Evolutionary conservation across 1,140 invertebrate genomes (phyloP).

Genomic region (Heliothis virescens): DNA sequence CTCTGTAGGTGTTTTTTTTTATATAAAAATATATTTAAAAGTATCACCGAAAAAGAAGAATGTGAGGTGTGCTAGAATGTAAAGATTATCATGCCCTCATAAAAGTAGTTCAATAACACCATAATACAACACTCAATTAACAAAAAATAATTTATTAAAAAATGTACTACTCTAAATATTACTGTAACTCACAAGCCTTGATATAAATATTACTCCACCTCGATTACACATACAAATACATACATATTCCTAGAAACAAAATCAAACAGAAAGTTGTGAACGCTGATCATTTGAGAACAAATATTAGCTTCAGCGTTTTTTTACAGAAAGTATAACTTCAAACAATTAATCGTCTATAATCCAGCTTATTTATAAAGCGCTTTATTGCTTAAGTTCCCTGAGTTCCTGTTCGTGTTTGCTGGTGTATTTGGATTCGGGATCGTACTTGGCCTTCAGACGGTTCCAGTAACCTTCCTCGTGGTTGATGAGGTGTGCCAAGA

Average conservation of each 20-base stretch:
- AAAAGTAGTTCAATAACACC: neutral
- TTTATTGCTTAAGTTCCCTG: slow-evolving; percentile 33
- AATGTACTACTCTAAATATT: slow-evolving; percentile 25
- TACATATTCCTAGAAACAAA: neutral
- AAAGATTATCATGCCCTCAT: too few relatives aligned
- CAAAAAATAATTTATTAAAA: slow-evolving; percentile 29
- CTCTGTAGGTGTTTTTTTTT: too few relatives aligned
- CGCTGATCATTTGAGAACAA: too few relatives aligned
- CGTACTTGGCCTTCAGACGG: slow-evolving; percentile 87
- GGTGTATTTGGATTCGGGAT: slow-evolving; percentile 87
- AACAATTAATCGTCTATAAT: too few relatives aligned
- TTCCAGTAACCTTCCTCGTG: slow-evolving; percentile 87
- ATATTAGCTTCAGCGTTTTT: too few relatives aligned
- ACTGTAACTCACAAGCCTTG: slow-evolving; percentile 42
- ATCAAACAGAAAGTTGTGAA: too few relatives aligned
- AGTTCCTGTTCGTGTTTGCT: slow-evolving; percentile 83
- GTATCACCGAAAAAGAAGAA: too few relatives aligned
- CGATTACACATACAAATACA: neutral
- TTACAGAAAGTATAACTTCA: too few relatives aligned
- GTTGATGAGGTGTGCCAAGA: slow-evolving; percentile 84
- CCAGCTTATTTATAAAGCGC: neutral
- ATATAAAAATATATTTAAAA: too few relatives aligned
- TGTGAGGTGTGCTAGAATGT: too few relatives aligned
- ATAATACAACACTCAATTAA: neutral
- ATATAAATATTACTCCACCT: neutral